Evolutionary conservation across 2,888 invertebrate species (phyloP).

Genomic region (Napeogenes inachia): DNA sequence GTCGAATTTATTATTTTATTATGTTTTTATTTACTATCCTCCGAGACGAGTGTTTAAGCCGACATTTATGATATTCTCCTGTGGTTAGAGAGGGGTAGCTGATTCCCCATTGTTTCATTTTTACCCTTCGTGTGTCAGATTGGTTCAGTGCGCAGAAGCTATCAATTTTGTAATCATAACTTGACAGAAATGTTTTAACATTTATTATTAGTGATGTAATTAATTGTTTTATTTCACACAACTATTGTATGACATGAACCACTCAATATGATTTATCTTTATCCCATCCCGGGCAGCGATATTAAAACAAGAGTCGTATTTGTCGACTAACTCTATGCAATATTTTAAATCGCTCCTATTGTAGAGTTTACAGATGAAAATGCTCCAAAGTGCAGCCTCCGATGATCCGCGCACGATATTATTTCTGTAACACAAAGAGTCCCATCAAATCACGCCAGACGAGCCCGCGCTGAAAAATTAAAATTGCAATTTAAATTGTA

Average conservation of each 20-base stretch:
- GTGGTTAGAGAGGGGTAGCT: conserved; percentile 68
- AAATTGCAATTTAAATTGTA: conserved; percentile 41
- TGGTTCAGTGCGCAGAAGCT: conserved; percentile 44
- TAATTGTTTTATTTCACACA: conserved; percentile 1
- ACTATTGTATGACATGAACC: neutral
- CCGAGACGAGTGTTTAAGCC: conserved; percentile 74
- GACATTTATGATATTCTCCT: conserved; percentile 76
- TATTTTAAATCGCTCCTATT: conserved; percentile 59
- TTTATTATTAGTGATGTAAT: neutral
- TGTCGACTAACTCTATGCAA: conserved; percentile 41
- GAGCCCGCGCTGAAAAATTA: conserved; percentile 49
- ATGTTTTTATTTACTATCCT: conserved; percentile 75
- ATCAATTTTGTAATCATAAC: conserved; percentile 15
- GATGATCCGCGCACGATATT: conserved; percentile 61
- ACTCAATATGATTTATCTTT: neutral
- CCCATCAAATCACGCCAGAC: conserved; percentile 60
- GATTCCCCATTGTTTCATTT: conserved; percentile 69
- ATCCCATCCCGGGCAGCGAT: neutral
- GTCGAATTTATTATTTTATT: conserved; percentile 74
- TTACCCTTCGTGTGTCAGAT: conserved; percentile 64
- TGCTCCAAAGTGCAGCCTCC: conserved; percentile 56
- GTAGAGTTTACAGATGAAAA: conserved; percentile 54
- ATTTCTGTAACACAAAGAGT: conserved; percentile 53
- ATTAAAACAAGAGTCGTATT: conserved; percentile 31
- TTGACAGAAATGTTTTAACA: conserved; percentile 14